Conservation (phyloP, 1,140 invertebrate species). For the Lasioglossum albipes region DNA sequence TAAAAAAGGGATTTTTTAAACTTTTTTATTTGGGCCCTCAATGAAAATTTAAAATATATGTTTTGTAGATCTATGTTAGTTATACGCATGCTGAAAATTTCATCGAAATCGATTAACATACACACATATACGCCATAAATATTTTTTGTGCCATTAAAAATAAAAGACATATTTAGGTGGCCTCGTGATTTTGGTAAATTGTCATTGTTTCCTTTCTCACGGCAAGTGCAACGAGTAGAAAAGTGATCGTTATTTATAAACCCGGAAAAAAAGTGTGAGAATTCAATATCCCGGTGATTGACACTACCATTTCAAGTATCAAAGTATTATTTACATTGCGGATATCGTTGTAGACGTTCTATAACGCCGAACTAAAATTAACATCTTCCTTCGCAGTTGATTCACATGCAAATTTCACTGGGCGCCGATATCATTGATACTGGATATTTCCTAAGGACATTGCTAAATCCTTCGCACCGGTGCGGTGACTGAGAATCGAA, state of each 20-base stretch:
- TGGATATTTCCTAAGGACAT: slow-evolving; percentile 31
- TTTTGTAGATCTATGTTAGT: no score
- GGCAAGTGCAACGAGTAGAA: neutral
- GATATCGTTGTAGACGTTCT: neutral
- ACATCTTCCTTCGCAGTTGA: slow-evolving; percentile 34
- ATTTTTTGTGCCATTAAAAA: no score
- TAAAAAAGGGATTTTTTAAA: no score
- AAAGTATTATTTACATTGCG: slow-evolving; percentile 28
- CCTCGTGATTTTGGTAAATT: no score
- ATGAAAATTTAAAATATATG: no score
- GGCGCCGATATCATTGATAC: slow-evolving; percentile 23
- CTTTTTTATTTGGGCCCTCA: no score
- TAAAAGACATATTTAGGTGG: no score
- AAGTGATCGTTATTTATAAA: neutral
- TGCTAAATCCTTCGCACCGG: slow-evolving; percentile 27
- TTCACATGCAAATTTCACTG: slow-evolving; percentile 53
- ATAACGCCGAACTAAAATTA: slow-evolving; percentile 13
- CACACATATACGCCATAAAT: no score
- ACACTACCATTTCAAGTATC: neutral
- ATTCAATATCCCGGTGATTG: neutral
- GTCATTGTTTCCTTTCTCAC: neutral
- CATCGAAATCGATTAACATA: no score
- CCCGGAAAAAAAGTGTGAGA: neutral
- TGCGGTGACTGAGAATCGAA: slow-evolving; percentile 22
- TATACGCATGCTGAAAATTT: no score